Evolutionary conservation across 1,140 invertebrate genomes (phyloP).

Genomic region (Tetranychus cinnabarinus): DNA sequence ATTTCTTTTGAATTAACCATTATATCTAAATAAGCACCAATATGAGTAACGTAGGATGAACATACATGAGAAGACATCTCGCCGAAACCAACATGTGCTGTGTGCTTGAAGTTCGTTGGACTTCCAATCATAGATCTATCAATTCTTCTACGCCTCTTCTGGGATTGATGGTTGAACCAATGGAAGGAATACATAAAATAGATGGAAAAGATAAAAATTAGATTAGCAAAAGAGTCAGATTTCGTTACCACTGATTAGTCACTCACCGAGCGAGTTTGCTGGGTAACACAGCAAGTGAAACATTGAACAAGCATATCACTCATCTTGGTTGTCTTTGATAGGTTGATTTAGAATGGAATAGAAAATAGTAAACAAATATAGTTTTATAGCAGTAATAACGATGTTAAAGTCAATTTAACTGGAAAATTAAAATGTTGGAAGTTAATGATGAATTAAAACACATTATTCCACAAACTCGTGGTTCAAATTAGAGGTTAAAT

Average conservation of each 20-base stretch:
- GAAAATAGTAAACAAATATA: not conserved
- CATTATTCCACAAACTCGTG: not conserved
- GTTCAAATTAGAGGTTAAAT: too few species aligned
- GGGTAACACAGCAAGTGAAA: conserved; percentile 55
- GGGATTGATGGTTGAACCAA: conserved; percentile 9
- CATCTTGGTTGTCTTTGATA: conserved; percentile 10
- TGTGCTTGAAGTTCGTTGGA: conserved; percentile 74
- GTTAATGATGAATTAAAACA: not conserved
- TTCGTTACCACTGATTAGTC: conserved; percentile 14
- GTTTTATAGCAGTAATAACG: not conserved
- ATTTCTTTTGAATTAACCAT: too few species aligned
- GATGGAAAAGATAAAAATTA: conserved; percentile 1
- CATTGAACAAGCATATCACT: conserved; percentile 57
- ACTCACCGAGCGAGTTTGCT: conserved; percentile 29
- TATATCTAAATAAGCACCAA: not conserved
- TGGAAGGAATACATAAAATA: not conserved
- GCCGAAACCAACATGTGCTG: conserved; percentile 66
- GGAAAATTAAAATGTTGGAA: not conserved
- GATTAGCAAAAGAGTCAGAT: conserved; percentile 4
- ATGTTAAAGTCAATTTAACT: not conserved
- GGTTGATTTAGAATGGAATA: not conserved
- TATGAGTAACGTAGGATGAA: not conserved
- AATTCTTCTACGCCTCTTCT: conserved; percentile 41
- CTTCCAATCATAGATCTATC: conserved; percentile 75
- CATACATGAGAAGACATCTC: conserved; percentile 34